These are phyloP conservation scores for Leptocoma aspasia DNA, from an alignment of 2,113 vertebrate species.

Conservation along the genomic window DNA sequence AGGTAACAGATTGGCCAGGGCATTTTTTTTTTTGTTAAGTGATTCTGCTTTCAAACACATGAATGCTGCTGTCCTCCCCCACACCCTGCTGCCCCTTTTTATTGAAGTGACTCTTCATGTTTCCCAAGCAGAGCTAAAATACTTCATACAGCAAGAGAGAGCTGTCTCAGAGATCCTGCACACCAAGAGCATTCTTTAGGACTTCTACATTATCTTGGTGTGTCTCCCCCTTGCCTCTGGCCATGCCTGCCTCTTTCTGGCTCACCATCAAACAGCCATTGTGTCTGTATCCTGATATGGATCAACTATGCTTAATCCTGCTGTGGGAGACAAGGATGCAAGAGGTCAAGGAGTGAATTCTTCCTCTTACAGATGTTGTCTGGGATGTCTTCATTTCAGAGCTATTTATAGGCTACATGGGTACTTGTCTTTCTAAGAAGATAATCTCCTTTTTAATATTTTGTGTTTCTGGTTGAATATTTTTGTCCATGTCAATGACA, in stretches of 20 bases:
- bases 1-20: not conserved
- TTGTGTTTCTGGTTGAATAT: not conserved
- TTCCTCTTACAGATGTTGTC: not conserved
- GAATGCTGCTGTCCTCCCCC: not conserved
- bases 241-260: not conserved
- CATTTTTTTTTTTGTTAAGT: not conserved
- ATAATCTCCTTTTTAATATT: not conserved
- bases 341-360: not conserved
- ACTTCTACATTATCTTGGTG: not conserved
- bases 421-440: not conserved
- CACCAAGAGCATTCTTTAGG: not conserved
- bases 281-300: not conserved
- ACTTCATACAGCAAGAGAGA: not conserved
- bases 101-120: not conserved
- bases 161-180: not conserved
- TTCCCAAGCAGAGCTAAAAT: not conserved
- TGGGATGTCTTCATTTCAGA: not conserved
- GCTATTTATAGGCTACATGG: not conserved
- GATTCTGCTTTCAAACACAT: not conserved
- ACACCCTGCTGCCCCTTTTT: not conserved
- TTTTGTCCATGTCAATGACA: not conserved
- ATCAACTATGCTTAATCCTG: not conserved
- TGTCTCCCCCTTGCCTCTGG: not conserved
- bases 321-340: not conserved
- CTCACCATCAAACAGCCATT: not conserved